A percentile compares a stretch with the other conserved stretches of the same genome.
Evolutionary conservation across 2,113 vertebrate genomes (phyloP).

Genomic region (Sardina pilchardus): DNA sequence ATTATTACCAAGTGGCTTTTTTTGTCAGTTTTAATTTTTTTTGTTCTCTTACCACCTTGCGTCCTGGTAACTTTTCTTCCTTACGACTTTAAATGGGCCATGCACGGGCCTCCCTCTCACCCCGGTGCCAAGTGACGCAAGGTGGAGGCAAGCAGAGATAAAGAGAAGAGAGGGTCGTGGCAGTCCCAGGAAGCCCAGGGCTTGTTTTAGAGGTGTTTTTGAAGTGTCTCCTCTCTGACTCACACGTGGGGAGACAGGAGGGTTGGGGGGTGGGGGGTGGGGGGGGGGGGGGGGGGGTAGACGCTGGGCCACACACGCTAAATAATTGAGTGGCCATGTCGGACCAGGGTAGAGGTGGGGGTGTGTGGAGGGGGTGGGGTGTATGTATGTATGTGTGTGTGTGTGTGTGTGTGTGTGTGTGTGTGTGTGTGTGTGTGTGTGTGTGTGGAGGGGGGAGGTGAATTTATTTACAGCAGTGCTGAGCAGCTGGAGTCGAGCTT

Average conservation of each 20-base stretch:
- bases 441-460: not conserved
- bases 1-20: too few species aligned
- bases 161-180: not conserved
- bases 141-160: not conserved
- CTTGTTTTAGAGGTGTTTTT: slow-evolving; percentile 69
- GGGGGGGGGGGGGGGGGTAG: slow-evolving; percentile 40
- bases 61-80: not conserved
- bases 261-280: not conserved
- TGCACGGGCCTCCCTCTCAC: not conserved
- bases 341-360: not conserved
- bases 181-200: not conserved
- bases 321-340: slow-evolving; percentile 66
- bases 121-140: not conserved
- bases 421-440: not conserved
- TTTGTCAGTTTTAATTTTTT: not conserved
- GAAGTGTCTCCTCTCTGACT: slow-evolving; percentile 52
- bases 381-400: not conserved
- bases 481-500: slow-evolving; percentile 53
- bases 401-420: slow-evolving; percentile 4
- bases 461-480: slow-evolving; percentile 50
- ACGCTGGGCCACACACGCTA: slow-evolving; percentile 57
- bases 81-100: not conserved
- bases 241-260: slow-evolving; percentile 24
- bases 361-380: not conserved
- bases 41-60: not conserved